Evolutionary conservation across 2,888 invertebrate genomes (phyloP), one percentile per base, ranked within the genome.

Genomic region (Agrotis segetum): DNA sequence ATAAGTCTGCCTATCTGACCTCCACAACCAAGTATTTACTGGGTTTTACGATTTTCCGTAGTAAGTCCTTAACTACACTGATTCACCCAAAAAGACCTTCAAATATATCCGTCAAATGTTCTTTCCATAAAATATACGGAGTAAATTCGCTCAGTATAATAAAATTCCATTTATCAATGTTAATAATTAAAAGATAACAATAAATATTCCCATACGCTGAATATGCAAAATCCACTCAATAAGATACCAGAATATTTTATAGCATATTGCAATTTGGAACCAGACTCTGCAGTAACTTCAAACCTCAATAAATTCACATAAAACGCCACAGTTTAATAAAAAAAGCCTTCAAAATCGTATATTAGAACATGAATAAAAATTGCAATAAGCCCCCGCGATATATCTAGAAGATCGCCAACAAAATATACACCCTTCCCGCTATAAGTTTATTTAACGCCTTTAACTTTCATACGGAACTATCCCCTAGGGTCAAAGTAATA

Each of bases 371-470:
- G 69, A 84, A 84, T 84, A 81, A 86, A 86, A 86, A 79, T 81
- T 81, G 75, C 85, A 84, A 84, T 84, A 81, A 84, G 79, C 84
- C 72, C 65, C 69, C 72, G 65, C 84, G 69, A 83, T 86, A 85
- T 83, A 84, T 86, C 73, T 67, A 82, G 61, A 76, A 78, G 75
- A 84, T 86, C 76, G 74, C 82, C 77, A 76, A 67, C 86, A 83
- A 83, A 85, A 88, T 88, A 84, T 87, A 84, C 79, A 81, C 74
- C 82, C 86, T 71, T 67, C 74, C 67, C 68, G 62, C 77, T 75
- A 80, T 83, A 85, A 88, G 85, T 78, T 73, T 88, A 81, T 83
- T 89, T 81, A 81, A 78, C 82, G 64, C 81, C 77, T 63, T 19
- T n/a, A 7, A 2, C 0, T 21, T 60, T 40, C 50, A 55, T n/a